Percentiles rank a stretch among this genome's conserved stretches.
These are phyloP conservation scores for Villa cingulata DNA, from an alignment of 2,888 invertebrate genomes.

Conservation along the genomic window DNA sequence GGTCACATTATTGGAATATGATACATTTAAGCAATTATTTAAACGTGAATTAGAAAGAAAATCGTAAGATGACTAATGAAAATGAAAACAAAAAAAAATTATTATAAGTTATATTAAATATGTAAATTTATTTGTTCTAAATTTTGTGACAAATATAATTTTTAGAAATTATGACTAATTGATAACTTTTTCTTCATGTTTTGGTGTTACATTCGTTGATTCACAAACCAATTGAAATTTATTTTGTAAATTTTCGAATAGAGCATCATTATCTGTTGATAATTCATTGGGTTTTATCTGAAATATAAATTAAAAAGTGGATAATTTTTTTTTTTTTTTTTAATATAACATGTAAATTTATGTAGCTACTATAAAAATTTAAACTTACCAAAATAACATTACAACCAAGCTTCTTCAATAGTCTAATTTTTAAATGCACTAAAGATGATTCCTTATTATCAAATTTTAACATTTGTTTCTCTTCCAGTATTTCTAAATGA, in stretches of 20 bases:
- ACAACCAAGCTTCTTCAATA: slow-evolving; percentile 23
- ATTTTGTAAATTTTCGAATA: background rate
- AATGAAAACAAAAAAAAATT: no score
- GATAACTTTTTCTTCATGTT: background rate
- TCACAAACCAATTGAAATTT: background rate
- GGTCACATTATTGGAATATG: slow-evolving; percentile 29
- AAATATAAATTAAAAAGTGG: background rate
- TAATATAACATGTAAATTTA: no score
- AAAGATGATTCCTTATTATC: slow-evolving; percentile 22
- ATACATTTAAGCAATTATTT: slow-evolving; percentile 30
- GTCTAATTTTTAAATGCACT: slow-evolving; percentile 24
- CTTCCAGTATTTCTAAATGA: slow-evolving; percentile 25
- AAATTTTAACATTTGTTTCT: slow-evolving; percentile 24
- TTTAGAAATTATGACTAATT: background rate
- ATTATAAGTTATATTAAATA: no score
- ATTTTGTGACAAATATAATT: no score
- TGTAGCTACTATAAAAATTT: background rate
- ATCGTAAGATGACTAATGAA: background rate
- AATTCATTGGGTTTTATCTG: slow-evolving; percentile 1
- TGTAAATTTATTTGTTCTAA: no score
- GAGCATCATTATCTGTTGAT: background rate
- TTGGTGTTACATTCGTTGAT: background rate
- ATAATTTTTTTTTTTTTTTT: background rate
- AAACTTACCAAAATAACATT: slow-evolving; percentile 24
- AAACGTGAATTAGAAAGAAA: slow-evolving; percentile 20